Percentiles rank a stretch among this genome's conserved stretches.
These are phyloP conservation scores for Tragelaphus strepsiceros DNA, from an alignment of 2,113 vertebrate genomes.

Conservation along the genomic window DNA sequence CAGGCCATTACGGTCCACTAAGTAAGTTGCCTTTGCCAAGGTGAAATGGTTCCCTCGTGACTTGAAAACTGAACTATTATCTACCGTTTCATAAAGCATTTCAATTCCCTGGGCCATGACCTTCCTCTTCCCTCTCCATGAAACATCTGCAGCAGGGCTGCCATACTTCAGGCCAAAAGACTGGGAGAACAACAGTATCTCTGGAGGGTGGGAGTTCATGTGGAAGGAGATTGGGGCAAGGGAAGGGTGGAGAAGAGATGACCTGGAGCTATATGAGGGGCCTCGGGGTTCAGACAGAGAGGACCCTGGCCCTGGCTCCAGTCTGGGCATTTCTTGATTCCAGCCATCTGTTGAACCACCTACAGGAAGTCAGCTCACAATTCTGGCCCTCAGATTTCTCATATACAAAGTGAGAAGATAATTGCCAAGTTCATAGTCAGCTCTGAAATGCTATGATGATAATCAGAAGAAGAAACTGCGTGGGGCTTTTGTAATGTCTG, in stretches of 20 bases:
- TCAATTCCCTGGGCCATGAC: background rate
- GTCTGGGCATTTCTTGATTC: background rate
- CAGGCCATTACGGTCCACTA: background rate
- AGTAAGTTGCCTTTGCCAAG: constrained; percentile 16
- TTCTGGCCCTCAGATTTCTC: background rate
- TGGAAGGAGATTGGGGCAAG: background rate
- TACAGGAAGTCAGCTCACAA: background rate
- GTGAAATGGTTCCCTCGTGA: background rate
- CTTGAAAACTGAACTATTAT: background rate
- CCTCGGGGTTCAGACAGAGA: background rate
- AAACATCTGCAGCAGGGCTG: background rate
- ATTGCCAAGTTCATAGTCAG: background rate
- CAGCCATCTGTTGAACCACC: background rate
- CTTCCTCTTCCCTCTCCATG: background rate
- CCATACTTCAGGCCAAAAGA: background rate
- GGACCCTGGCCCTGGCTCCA: background rate
- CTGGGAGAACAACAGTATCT: background rate
- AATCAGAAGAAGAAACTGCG: background rate
- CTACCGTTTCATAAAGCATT: background rate
- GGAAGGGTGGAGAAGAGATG: background rate
- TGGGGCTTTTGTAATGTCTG: background rate
- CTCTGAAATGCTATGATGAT: background rate
- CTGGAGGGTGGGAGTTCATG: background rate
- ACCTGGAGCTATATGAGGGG: fast-evolving
- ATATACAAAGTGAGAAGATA: background rate